Evolutionary conservation across 1,140 invertebrate species (phyloP).

Genomic region (Ylistrum balloti): DNA sequence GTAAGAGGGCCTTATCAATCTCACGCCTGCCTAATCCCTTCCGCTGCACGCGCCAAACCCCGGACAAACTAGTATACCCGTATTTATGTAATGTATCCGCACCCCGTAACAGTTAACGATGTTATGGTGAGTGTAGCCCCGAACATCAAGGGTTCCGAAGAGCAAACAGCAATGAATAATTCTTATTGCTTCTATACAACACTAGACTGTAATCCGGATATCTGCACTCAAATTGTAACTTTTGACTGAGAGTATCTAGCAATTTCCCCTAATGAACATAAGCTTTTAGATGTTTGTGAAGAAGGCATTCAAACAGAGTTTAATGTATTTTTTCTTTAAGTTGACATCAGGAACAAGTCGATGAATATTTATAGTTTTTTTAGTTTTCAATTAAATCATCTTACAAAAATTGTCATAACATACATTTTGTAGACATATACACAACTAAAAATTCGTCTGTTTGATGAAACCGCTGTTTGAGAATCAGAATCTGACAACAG

Average conservation of each 20-base stretch:
- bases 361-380: too few relatives aligned
- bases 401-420: too few relatives aligned
- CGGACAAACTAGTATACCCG: constrained; percentile 10
- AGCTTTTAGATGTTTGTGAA: not conserved
- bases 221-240: constrained; percentile 24
- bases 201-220: not conserved
- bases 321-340: not conserved
- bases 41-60: constrained; percentile 35
- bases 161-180: constrained; percentile 21
- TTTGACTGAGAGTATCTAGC: not conserved
- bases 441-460: too few relatives aligned
- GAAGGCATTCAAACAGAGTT: not conserved
- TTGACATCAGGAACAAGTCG: not conserved
- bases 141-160: constrained; percentile 4
- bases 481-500: too few relatives aligned
- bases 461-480: too few relatives aligned
- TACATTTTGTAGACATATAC: too few relatives aligned
- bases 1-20: not conserved
- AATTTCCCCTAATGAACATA: not conserved
- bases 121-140: not conserved
- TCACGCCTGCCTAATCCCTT: constrained; percentile 7
- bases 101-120: not conserved
- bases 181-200: not conserved
- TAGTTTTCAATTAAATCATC: too few relatives aligned
- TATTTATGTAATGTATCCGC: constrained; percentile 26